Evolutionary conservation across 2,888 invertebrate genomes (phyloP), one percentile per base, ranked within the genome.

Genomic region (Drosophila maculinotata): DNA sequence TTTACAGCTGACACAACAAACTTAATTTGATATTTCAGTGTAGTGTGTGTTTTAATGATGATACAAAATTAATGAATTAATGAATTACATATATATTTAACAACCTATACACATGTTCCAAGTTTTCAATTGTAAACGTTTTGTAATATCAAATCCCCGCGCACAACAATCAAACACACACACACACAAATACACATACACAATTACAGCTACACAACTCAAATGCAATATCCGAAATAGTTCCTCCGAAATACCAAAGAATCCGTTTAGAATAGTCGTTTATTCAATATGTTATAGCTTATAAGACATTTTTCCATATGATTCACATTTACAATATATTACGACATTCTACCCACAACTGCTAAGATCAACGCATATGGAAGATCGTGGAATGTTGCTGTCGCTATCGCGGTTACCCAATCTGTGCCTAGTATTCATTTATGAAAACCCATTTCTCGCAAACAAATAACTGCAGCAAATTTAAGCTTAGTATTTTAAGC

Each of bases 391-490:
- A 91, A 91, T 91, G 91, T 92, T 91, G 90, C 91, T 91, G 91
- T 92, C 91, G 91, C 91, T 91, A 91, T 91, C 91, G 92, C 91
- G 91, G 91, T 91, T 89, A 91, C 92, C 92, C 91, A 92, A 92
- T 92, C 92, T 92, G 92, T 91, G 92, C 90, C 90, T 90, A 88
- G 85, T 79, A 80, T 80, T 88, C 76, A 80, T 76, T 87, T 74
- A 65, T 39, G 66, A 72, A 74, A 33, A 52, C 54, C 54, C 76
- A 76, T 69, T 58, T 49, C 30, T 45, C 66, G 63, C 51, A 52
- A 58, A n/a, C n/a, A n/a, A 33, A 26, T 58, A 58, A 58, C 59
- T 58, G 44, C 58, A 45, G 35, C 35, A 68, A 45, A 47, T 12
- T 45, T 63, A 51, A 76, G 57, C 33, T 47, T 68, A 81, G 54